Percentiles rank a stretch among this genome's conserved stretches.
These are phyloP conservation scores for Martes martes DNA, from an alignment of 2,113 vertebrate genomes.

Conservation along the genomic window DNA sequence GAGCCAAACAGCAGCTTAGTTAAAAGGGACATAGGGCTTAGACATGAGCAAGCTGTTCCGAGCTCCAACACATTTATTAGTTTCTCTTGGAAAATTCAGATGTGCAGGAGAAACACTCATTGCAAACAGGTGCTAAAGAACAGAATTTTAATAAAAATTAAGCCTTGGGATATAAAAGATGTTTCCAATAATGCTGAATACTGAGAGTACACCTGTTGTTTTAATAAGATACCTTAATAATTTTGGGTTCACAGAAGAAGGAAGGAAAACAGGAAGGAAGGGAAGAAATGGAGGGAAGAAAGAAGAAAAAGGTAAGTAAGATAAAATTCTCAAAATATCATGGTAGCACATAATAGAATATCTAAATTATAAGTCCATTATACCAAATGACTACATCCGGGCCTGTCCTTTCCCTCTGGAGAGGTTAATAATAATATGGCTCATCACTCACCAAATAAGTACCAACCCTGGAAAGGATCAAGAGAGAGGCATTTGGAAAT, in stretches of 20 bases:
- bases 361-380: not conserved
- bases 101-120: constrained; percentile 2
- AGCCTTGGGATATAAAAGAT: not conserved
- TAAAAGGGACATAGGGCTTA: constrained; percentile 37
- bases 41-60: constrained; percentile 58
- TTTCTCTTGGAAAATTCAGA: constrained; percentile 26
- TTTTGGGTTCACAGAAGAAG: not conserved
- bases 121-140: not conserved
- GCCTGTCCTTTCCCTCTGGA: not conserved
- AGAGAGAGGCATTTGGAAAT: not conserved
- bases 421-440: not conserved
- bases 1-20: constrained; percentile 54
- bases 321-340: not conserved
- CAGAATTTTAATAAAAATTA: constrained; percentile 2
- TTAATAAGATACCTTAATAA: not conserved
- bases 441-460: not conserved
- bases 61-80: constrained; percentile 41
- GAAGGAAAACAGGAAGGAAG: not conserved
- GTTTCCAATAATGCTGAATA: not conserved
- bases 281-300: not conserved
- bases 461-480: not conserved
- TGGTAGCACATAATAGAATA: not conserved
- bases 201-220: not conserved
- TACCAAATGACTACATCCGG: not conserved
- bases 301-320: not conserved